Conservation (phyloP, 2,888 invertebrate genomes). For the Lasius platythorax region DNA sequence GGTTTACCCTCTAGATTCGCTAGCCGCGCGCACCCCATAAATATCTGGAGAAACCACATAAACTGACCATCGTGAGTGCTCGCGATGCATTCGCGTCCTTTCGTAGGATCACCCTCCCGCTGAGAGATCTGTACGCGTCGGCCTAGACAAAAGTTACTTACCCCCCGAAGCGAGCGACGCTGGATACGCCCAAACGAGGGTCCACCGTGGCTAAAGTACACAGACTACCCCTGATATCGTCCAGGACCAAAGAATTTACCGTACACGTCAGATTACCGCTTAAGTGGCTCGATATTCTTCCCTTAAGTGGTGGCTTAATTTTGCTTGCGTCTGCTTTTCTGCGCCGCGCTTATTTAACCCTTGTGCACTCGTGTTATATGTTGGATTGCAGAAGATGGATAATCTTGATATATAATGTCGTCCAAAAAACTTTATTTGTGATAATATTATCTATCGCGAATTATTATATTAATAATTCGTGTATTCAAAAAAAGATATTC, state of each 20-base stretch:
- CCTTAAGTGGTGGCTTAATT: slow-evolving; percentile 75
- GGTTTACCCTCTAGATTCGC: slow-evolving; percentile 41
- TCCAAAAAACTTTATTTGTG: not conserved
- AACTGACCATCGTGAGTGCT: slow-evolving; percentile 76
- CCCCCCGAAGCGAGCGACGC: slow-evolving; percentile 62
- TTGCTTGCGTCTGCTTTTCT: slow-evolving; percentile 50
- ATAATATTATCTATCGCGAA: slow-evolving; percentile 1
- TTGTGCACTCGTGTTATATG: not conserved
- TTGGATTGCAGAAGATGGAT: not conserved
- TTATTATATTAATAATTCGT: not conserved
- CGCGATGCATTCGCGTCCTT: slow-evolving; percentile 58
- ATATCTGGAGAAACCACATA: slow-evolving; percentile 75
- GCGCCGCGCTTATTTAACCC: not conserved
- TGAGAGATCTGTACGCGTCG: slow-evolving; percentile 41
- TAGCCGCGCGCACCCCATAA: slow-evolving; percentile 70
- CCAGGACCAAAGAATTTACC: slow-evolving; percentile 67
- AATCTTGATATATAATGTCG: not conserved
- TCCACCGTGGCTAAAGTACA: slow-evolving; percentile 59
- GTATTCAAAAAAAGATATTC: not conserved
- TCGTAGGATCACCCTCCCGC: slow-evolving; percentile 59
- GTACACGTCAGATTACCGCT: slow-evolving; percentile 75
- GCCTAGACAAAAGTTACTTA: slow-evolving; percentile 71
- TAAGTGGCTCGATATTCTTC: slow-evolving; percentile 75
- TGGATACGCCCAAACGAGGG: slow-evolving; percentile 73
- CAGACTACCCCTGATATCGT: slow-evolving; percentile 63